Base-by-base conservation (phyloP, 2,113 vertebrate genomes). In the Dendrocopos noguchii region DNA sequence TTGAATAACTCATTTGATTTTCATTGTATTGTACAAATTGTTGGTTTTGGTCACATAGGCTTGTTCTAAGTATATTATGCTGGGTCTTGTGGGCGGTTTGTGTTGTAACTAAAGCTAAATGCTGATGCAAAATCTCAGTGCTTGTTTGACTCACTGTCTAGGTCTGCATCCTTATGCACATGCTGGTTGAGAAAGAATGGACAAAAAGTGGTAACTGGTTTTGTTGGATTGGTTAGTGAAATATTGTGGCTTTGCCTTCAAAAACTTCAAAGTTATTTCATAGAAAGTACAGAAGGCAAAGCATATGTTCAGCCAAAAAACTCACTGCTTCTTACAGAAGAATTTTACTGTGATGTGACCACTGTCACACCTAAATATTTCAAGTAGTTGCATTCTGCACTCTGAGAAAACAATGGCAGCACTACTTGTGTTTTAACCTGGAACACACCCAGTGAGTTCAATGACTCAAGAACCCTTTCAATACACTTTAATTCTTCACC, bases 391-490 rank as follows among this genome's bases (percentile, higher is more conserved):
- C 34, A 79, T 81, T 68, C 71, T 67, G 42, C 73, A 63, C 53
- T 84, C 42, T 96, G 82, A 85, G 66, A 89, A 90, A 84, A 82
- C 76, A 90, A 10, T 72, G 59, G 56, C 27, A 4, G 33, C 78
- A 81, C 55, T 92, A 52, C 71, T 91, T 90, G 89, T 19, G 52
- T 92, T 94, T 94, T 84, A 72, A 86, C 74, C 80, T 90, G 68
- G 79, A 94, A 94, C 66, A 76, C 0, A 10, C 80, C 55, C 67
- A 33, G 61, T 15, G 47, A 79, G 70, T 96, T 96, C 67, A 80
- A 71, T 59, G 47, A 67, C 36, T 81, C 73, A 83, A 92, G 59
- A 81, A 90, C 88, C 82, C 44, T 92, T 96, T 94, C 21, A 42
- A 56, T 91, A 72, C 61, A 81, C 91, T 94, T 91, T 74, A 88